Evolutionary conservation across 2,888 invertebrate genomes (phyloP).

Genomic region (Meghimatium bilineatum): DNA sequence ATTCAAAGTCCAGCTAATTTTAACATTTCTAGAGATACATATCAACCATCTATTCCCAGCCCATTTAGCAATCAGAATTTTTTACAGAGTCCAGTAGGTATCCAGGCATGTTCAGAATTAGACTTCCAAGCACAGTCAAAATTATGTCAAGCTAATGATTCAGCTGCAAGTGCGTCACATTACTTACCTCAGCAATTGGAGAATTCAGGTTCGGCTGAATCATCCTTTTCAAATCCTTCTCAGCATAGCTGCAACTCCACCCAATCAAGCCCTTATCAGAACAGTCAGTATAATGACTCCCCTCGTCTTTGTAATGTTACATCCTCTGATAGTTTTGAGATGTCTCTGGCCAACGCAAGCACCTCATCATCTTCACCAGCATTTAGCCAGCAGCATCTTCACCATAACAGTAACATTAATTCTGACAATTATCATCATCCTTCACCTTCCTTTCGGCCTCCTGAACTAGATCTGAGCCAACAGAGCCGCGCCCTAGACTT

Average conservation of each 20-base stretch:
- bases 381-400: background rate
- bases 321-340: constrained; percentile 16
- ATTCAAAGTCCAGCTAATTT: background rate
- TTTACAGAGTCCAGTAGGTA: background rate
- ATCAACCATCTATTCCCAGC: constrained; percentile 1
- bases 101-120: background rate
- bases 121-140: background rate
- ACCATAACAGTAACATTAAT: background rate
- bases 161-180: background rate
- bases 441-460: constrained; percentile 6
- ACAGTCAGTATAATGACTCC: background rate
- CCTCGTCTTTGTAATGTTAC: background rate
- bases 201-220: background rate
- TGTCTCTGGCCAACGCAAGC: background rate
- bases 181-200: background rate
- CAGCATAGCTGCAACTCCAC: background rate
- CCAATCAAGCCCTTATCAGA: constrained; percentile 4
- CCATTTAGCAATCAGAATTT: constrained; percentile 1
- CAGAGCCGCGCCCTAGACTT: background rate
- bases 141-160: background rate
- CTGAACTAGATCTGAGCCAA: background rate
- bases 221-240: background rate
- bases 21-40: background rate
- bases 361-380: background rate
- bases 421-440: background rate